Conservation (phyloP, 2,797 vertebrate species). For the Tarsius wallacei region DNA sequence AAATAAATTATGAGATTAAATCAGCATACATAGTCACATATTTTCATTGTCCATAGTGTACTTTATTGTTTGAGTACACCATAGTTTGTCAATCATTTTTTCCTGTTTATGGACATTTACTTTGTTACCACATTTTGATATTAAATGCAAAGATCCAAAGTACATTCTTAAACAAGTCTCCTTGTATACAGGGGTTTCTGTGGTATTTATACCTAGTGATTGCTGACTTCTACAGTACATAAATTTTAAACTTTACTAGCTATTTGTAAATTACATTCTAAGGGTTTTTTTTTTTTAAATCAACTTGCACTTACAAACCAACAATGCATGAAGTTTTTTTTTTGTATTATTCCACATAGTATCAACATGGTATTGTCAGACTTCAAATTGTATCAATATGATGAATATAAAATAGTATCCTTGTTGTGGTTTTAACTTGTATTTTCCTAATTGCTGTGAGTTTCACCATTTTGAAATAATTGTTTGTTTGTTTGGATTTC, state of each 20-base stretch:
- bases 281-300: neutral
- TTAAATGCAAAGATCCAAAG: neutral
- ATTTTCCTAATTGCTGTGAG: neutral
- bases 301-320: neutral
- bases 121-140: neutral
- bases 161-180: neutral
- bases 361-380: neutral
- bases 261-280: neutral
- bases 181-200: neutral
- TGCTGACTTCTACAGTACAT: neutral
- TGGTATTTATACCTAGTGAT: neutral
- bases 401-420: neutral
- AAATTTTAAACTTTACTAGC: conserved; percentile 2
- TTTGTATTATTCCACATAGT: neutral
- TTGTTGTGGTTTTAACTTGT: neutral
- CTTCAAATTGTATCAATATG: neutral
- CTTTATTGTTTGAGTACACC: neutral
- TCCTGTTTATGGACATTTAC: neutral
- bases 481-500: neutral
- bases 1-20: neutral
- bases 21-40: neutral
- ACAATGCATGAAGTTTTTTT: neutral
- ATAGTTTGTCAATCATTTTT: neutral
- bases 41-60: conserved; percentile 8
- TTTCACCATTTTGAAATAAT: neutral